phyloP scores from a whole-genome alignment of 2,113 vertebrate genomes.

The Nipponia nippon region DNA sequence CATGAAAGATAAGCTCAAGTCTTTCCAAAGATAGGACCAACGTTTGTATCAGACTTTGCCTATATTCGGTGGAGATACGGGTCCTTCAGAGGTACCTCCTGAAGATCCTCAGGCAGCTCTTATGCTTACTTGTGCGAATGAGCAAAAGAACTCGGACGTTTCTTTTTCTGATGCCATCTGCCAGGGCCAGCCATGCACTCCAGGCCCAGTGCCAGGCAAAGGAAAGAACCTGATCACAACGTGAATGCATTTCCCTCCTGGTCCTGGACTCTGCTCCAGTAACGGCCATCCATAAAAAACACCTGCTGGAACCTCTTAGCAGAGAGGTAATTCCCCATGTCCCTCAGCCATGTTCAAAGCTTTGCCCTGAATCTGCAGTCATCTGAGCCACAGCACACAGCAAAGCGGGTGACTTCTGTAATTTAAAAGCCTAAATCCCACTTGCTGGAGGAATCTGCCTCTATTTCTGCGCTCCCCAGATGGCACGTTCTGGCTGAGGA shows the following conservation, averaged over 20 bases:
- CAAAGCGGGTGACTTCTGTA: not conserved
- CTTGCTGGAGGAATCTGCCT: not conserved
- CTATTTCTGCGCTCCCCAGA: not conserved
- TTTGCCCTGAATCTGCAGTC: not conserved
- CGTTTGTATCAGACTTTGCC: not conserved
- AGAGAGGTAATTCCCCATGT: not conserved
- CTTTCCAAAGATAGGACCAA: not conserved
- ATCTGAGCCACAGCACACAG: not conserved
- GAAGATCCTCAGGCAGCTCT: not conserved
- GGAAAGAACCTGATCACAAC: not conserved
- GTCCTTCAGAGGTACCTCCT: not conserved
- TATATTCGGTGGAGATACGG: fast-evolving
- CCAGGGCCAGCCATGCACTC: not conserved
- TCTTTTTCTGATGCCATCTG: not conserved
- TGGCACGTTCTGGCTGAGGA: not conserved
- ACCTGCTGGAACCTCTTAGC: not conserved
- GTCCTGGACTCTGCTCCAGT: not conserved
- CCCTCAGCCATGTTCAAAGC: not conserved
- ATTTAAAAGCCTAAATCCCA: not conserved
- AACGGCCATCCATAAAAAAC: not conserved
- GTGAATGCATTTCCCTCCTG: not conserved
- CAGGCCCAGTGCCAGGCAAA: not conserved
- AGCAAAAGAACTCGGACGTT: not conserved
- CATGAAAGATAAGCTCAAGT: not conserved
- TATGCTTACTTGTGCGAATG: not conserved